phyloP scores from a whole-genome alignment of 2,888 invertebrate genomes.

The Dicroscelio sp. region DNA sequence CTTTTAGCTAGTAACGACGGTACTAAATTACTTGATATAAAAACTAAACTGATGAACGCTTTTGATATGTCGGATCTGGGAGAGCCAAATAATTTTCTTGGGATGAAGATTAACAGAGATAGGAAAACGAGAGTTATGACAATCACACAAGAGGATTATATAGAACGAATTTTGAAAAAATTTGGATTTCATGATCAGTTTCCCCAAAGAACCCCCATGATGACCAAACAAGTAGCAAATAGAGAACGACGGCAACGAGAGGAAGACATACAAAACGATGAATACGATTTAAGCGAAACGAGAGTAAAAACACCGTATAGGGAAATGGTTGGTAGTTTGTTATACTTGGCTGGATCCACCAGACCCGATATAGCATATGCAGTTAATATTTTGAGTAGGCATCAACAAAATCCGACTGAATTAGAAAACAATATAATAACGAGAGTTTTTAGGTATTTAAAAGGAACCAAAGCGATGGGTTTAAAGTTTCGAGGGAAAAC shows the following conservation, averaged over 20 bases:
- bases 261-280: neutral
- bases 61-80: constrained; percentile 71
- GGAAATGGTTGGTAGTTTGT: constrained; percentile 76
- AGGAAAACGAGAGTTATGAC: constrained; percentile 51
- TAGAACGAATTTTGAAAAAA: constrained; percentile 49
- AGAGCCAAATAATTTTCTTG: constrained; percentile 68
- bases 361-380: constrained; percentile 77
- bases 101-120: constrained; percentile 68
- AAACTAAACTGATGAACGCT: constrained; percentile 59
- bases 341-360: constrained; percentile 73
- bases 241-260: constrained; percentile 1
- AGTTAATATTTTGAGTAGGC: constrained; percentile 75
- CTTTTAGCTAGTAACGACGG: too few relatives aligned
- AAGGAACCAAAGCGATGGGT: constrained; percentile 4
- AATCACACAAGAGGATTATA: constrained; percentile 60
- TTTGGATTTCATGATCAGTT: constrained; percentile 49
- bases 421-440: constrained; percentile 37
- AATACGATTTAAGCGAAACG: constrained; percentile 15
- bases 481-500: neutral
- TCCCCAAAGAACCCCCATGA: constrained; percentile 73
- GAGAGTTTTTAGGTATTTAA: neutral
- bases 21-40: constrained; percentile 72
- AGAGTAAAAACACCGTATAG: constrained; percentile 59
- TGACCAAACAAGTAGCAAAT: constrained; percentile 28
- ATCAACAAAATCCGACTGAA: constrained; percentile 73